Percentiles rank a stretch among this genome's conserved stretches.
These are phyloP conservation scores for Carassius gibelio DNA, from an alignment of 2,113 vertebrate species.

Conservation along the genomic window DNA sequence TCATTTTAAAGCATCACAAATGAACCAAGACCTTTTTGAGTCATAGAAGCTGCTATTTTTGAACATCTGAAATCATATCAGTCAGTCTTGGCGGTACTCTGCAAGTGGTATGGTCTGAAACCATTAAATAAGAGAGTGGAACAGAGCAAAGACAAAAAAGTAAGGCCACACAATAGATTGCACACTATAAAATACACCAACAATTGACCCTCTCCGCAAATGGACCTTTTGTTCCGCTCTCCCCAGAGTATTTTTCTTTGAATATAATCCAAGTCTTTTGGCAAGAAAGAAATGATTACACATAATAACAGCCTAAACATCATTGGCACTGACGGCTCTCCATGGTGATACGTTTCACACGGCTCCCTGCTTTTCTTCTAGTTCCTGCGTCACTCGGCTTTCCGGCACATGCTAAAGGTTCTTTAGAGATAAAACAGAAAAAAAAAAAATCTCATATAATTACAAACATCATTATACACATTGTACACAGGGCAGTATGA, in stretches of 20 bases:
- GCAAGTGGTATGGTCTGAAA: slow-evolving; percentile 38
- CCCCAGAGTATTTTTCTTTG: slow-evolving; percentile 44
- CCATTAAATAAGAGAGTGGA: slow-evolving; percentile 42
- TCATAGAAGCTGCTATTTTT: slow-evolving; percentile 33
- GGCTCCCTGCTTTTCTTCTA: slow-evolving; percentile 8
- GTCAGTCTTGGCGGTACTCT: neutral
- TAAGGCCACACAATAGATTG: slow-evolving; percentile 59
- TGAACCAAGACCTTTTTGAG: slow-evolving; percentile 40
- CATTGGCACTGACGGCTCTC: slow-evolving; percentile 37
- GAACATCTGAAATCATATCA: slow-evolving; percentile 12
- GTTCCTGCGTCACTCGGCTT: slow-evolving; percentile 1
- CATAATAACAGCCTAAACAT: slow-evolving; percentile 51
- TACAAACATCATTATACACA: slow-evolving; percentile 46
- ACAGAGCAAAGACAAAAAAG: slow-evolving; percentile 56
- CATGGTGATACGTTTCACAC: slow-evolving; percentile 36
- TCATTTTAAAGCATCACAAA: slow-evolving; percentile 51
- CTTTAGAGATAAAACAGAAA: slow-evolving; percentile 34
- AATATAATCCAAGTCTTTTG: slow-evolving; percentile 53
- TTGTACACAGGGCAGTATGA: slow-evolving; percentile 17
- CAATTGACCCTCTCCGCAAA: slow-evolving; percentile 55
- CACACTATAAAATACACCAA: slow-evolving; percentile 62
- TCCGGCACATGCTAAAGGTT: slow-evolving; percentile 27
- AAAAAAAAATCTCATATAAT: slow-evolving; percentile 39
- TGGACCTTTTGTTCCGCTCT: slow-evolving; percentile 48
- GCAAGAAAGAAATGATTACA: slow-evolving; percentile 44